phyloP scores from a whole-genome alignment of 2,113 vertebrate species.

The Okapia johnstoni region DNA sequence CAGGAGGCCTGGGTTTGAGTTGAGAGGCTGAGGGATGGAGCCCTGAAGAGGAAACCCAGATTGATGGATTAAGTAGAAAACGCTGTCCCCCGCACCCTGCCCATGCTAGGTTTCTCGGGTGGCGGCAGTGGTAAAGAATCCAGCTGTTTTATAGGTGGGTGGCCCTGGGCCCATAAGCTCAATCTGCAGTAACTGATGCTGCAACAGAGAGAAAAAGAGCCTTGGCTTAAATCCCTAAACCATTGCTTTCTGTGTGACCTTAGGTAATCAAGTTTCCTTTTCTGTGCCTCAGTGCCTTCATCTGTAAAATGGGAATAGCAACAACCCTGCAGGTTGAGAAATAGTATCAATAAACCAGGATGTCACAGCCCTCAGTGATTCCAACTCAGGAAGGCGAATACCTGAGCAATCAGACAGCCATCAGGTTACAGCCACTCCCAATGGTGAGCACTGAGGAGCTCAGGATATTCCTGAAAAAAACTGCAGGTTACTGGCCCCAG shows the following conservation, averaged over 20 bases:
- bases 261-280: neutral
- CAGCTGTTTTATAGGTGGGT: neutral
- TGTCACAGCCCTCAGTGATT: neutral
- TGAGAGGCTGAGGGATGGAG: neutral
- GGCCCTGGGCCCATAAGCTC: neutral
- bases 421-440: neutral
- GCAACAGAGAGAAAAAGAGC: neutral
- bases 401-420: neutral
- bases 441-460: neutral
- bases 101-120: neutral
- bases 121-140: too few species aligned
- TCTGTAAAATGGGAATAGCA: neutral
- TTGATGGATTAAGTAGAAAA: neutral
- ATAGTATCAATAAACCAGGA: neutral
- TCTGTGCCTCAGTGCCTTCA: neutral
- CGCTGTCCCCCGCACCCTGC: accelerated
- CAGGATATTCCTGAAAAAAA: neutral
- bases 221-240: neutral
- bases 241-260: neutral
- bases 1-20: neutral
- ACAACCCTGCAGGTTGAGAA: neutral
- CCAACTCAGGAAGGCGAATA: neutral
- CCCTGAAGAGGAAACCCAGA: neutral
- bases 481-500: neutral
- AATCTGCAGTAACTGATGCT: neutral